Percentiles rank a stretch among this genome's conserved stretches.
phyloP scores from a whole-genome alignment of 1,140 invertebrate species.

The Cydia pomonella region DNA sequence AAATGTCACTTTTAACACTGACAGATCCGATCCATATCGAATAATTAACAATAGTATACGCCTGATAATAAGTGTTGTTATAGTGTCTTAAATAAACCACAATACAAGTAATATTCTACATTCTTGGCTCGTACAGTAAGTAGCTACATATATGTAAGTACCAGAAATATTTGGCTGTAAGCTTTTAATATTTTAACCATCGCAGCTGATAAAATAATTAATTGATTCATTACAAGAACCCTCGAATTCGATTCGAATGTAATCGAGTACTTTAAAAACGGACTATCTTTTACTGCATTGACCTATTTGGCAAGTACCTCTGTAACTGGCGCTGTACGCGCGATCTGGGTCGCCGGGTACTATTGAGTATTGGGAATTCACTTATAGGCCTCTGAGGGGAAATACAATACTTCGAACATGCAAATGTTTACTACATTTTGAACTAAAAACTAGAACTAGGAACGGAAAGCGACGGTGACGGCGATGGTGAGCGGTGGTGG shows the following conservation, averaged over 20 bases:
- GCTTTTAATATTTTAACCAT: neutral
- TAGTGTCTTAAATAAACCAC: too few species aligned
- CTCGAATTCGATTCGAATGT: neutral
- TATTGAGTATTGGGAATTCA: slow-evolving; percentile 11
- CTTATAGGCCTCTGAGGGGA: neutral
- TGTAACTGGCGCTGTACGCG: neutral
- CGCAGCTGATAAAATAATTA: neutral
- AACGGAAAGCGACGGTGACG: too few species aligned
- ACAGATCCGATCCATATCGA: too few species aligned
- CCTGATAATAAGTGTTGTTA: too few species aligned
- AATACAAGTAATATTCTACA: too few species aligned
- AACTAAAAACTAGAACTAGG: too few species aligned
- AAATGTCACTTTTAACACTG: too few species aligned
- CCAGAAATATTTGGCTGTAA: neutral
- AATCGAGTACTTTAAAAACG: slow-evolving; percentile 11
- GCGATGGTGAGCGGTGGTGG: too few species aligned
- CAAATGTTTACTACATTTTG: too few species aligned
- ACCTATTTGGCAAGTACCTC: slow-evolving; percentile 16
- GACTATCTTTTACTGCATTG: slow-evolving; percentile 8
- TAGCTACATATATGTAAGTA: neutral
- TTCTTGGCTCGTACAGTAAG: too few species aligned
- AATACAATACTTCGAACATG: neutral
- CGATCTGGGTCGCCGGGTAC: slow-evolving; percentile 4
- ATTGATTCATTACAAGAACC: neutral
- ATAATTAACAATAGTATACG: too few species aligned